A percentile compares a stretch with the other conserved stretches of the same genome.
Conservation (phyloP, 35 echinoderm and acorn worm species). For the Stichopus chloronotus region DNA sequence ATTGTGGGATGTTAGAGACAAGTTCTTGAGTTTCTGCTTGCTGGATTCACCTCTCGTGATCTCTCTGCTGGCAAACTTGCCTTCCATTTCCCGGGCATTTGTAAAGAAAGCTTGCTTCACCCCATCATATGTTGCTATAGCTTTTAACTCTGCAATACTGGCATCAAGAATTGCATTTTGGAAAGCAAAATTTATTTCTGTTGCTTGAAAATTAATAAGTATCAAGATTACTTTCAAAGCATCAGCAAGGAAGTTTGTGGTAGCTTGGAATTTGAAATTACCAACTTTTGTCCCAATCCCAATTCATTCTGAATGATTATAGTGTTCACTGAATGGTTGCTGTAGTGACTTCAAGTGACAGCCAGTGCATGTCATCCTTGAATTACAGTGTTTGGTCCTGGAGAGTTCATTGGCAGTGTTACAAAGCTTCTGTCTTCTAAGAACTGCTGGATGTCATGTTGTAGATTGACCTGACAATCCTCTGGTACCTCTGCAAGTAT, state of each 20-base stretch:
- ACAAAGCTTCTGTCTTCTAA: not conserved
- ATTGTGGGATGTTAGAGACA: not conserved
- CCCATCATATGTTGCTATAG: conserved; percentile 1
- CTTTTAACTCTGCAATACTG: conserved; percentile 17
- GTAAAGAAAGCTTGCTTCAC: not conserved
- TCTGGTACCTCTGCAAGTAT: conserved; percentile 17
- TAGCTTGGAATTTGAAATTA: not conserved
- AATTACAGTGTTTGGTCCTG: not conserved
- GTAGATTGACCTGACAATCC: conserved; percentile 7
- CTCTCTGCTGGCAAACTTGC: not conserved
- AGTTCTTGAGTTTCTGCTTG: not conserved
- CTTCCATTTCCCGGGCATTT: not conserved
- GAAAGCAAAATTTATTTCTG: not conserved
- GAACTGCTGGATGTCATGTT: conserved; percentile 6
- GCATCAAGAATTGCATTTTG: conserved; percentile 15
- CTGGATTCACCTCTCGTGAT: not conserved
- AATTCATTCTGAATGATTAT: not conserved
- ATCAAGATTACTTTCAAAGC: conserved; percentile 14
- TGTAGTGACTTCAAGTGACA: not conserved
- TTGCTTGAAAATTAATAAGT: conserved; percentile 2
- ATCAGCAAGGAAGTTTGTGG: not conserved
- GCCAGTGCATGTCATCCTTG: conserved; percentile 5
- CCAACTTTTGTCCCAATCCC: not conserved
- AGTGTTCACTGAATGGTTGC: not conserved
- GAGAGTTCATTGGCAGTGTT: not conserved